These are phyloP conservation scores for Chionoecetes opilio DNA, from an alignment of 1,140 invertebrate genomes.

Conservation along the genomic window DNA sequence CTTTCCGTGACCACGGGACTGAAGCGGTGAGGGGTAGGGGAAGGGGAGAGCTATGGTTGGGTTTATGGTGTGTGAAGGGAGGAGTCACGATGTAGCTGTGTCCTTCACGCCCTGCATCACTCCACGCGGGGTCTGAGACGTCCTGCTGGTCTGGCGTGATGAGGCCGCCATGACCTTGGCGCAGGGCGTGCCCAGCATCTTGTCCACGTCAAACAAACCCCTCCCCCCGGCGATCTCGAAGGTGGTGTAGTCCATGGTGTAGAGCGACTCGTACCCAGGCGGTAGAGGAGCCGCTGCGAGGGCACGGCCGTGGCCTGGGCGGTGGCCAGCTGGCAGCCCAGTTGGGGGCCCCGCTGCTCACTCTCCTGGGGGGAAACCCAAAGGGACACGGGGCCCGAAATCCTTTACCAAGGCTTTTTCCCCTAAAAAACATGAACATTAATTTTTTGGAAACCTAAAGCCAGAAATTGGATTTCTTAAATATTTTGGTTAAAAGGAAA, in stretches of 20 bases:
- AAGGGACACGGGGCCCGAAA: background rate
- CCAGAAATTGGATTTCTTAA: no score
- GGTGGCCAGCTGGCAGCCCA: constrained; percentile 79
- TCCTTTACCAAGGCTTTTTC: no score
- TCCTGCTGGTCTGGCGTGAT: background rate
- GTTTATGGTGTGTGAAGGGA: no score
- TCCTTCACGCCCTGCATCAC: no score
- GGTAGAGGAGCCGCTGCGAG: constrained; percentile 75
- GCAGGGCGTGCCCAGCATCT: constrained; percentile 79
- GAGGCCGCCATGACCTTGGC: constrained; percentile 80
- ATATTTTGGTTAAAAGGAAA: no score
- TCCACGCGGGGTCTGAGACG: no score
- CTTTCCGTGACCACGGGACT: no score
- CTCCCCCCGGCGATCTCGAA: constrained; percentile 78
- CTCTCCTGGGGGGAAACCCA: constrained; percentile 64
- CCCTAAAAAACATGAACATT: no score
- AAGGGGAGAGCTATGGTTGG: no score
- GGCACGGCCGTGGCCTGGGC: constrained; percentile 79
- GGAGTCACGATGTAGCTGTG: no score
- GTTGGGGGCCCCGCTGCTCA: constrained; percentile 59
- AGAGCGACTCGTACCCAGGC: constrained; percentile 76
- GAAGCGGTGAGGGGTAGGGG: no score
- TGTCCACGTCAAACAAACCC: constrained; percentile 81
- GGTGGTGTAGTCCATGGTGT: constrained; percentile 79
- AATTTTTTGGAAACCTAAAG: no score